Percentiles rank a stretch among this genome's conserved stretches.
Evolutionary conservation across 2,797 vertebrate genomes (phyloP).

Genomic region (Eulemur mongoz): DNA sequence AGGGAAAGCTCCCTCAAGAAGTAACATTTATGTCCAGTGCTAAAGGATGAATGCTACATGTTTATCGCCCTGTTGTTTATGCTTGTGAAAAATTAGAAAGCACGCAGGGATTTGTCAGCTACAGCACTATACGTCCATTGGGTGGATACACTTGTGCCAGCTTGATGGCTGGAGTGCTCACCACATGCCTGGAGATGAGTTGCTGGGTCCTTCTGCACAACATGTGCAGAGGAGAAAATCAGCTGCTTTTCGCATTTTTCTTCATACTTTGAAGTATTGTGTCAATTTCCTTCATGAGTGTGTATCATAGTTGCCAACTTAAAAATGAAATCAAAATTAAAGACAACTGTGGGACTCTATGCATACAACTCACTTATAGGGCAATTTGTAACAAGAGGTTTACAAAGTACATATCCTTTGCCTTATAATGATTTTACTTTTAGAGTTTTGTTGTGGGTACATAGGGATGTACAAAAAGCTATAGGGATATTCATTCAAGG

Average conservation of each 20-base stretch:
- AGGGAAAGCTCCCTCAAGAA: neutral
- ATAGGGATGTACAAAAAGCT: neutral
- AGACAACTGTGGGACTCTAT: neutral
- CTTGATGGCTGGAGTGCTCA: neutral
- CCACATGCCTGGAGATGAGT: rapidly evolving
- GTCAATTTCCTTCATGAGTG: neutral
- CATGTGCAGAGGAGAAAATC: neutral
- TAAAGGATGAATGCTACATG: neutral
- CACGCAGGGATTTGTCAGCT: neutral
- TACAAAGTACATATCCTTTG: neutral
- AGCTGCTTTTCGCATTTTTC: rapidly evolving
- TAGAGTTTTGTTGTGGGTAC: neutral
- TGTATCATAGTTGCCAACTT: neutral
- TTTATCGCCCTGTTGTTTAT: neutral
- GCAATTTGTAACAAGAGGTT: neutral
- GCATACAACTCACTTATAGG: neutral
- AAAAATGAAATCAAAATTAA: neutral
- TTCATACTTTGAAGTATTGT: neutral
- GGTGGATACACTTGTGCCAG: rapidly evolving
- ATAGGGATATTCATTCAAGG: neutral
- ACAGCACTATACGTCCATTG: rapidly evolving
- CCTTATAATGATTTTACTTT: neutral
- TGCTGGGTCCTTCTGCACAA: no score
- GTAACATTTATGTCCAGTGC: neutral
- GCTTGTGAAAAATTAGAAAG: neutral